Evolutionary conservation across 2,888 invertebrate genomes (phyloP).

Genomic region (Reticulitermes lucifugus): DNA sequence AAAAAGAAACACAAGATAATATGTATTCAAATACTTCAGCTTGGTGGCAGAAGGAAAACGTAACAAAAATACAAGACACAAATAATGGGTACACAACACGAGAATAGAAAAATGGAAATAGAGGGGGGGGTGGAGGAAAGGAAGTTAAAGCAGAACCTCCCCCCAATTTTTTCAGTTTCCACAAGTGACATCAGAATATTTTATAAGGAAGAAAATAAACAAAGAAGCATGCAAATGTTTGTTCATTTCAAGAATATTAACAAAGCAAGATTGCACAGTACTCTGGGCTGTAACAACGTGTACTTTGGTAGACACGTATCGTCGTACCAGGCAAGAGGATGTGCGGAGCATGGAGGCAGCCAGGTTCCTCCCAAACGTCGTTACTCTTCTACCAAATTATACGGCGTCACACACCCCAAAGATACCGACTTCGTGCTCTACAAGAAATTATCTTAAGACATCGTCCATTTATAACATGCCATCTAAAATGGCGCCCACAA

Average conservation of each 20-base stretch:
- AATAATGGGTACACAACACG: not conserved
- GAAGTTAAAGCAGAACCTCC: not conserved
- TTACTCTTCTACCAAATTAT: no score
- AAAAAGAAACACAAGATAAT: constrained; percentile 38
- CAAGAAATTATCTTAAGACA: no score
- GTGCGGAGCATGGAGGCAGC: no score
- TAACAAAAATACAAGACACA: not conserved
- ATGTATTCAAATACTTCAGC: constrained; percentile 41
- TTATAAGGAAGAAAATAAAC: constrained; percentile 26
- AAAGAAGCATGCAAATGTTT: constrained; percentile 1
- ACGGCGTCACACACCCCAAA: no score
- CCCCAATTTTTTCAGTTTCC: not conserved
- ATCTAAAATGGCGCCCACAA: no score
- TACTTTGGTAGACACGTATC: no score
- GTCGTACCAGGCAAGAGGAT: no score
- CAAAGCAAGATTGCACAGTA: no score
- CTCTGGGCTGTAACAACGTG: no score
- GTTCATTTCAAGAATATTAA: not conserved
- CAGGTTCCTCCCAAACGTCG: no score
- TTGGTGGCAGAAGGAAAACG: not conserved
- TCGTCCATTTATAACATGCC: no score
- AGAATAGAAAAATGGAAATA: not conserved
- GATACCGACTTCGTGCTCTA: no score
- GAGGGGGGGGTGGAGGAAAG: not conserved
- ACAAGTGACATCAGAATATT: constrained; percentile 4